phyloP scores from a whole-genome alignment of 2,113 vertebrate genomes.

The Epinephelus lanceolatus region DNA sequence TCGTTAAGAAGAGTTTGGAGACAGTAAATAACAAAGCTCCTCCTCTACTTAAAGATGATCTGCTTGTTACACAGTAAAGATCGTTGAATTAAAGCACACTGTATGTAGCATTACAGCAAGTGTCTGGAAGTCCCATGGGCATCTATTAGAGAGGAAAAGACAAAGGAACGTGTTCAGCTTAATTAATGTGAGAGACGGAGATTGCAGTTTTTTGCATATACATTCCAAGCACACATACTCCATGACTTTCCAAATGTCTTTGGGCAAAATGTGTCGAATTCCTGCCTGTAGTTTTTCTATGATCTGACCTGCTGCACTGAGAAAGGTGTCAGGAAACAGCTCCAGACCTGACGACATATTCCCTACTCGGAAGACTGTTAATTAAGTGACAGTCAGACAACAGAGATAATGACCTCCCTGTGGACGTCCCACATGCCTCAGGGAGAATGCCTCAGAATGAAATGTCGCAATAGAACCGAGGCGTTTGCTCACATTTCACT shows the following conservation, averaged over 20 bases:
- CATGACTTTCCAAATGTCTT: neutral
- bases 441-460: slow-evolving; percentile 51
- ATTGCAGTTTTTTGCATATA: neutral
- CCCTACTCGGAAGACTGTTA: slow-evolving; percentile 46
- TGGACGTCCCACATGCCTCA: slow-evolving; percentile 50
- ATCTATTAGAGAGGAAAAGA: slow-evolving; percentile 29
- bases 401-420: slow-evolving; percentile 76
- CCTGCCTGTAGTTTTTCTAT: neutral
- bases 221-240: neutral
- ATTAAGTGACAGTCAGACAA: slow-evolving; percentile 69
- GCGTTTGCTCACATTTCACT: slow-evolving; percentile 42
- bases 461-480: slow-evolving; percentile 35
- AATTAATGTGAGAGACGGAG: neutral
- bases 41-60: neutral
- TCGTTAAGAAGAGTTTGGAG: neutral
- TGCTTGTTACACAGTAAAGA: neutral
- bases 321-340: slow-evolving; percentile 43
- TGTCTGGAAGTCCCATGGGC: slow-evolving; percentile 20
- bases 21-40: neutral
- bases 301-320: slow-evolving; percentile 7
- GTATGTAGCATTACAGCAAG: neutral
- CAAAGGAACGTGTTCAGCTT: neutral
- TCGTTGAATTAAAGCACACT: slow-evolving; percentile 4
- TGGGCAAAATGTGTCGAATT: slow-evolving; percentile 1
- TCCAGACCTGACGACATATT: slow-evolving; percentile 44